Percentiles rank a stretch among this genome's conserved stretches.
Conservation (phyloP, 2,113 vertebrate genomes). For the Erinaceus europaeus region DNA sequence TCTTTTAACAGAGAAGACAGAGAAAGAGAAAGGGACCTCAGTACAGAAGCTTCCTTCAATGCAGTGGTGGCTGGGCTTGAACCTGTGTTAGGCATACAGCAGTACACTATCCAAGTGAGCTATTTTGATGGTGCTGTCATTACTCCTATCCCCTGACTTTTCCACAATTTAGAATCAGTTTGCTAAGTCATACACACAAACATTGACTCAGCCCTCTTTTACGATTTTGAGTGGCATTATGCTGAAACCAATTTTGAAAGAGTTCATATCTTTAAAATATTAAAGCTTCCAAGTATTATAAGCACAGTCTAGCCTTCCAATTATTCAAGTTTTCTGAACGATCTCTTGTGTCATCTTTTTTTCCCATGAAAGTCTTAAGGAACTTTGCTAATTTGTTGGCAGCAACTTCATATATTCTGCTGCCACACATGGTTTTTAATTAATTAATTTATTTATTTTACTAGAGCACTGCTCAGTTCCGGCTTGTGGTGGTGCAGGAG, state of each 20-base stretch:
- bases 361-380: background rate
- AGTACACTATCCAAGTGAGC: too few relatives aligned
- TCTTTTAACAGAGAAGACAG: too few relatives aligned
- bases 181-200: background rate
- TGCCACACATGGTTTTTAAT: too few relatives aligned
- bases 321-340: background rate
- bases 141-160: background rate
- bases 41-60: too few relatives aligned
- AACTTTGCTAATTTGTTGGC: background rate
- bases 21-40: too few relatives aligned
- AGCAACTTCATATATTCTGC: slow-evolving; percentile 1
- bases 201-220: background rate
- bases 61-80: too few relatives aligned
- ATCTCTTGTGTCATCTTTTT: background rate
- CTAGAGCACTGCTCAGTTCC: too few relatives aligned
- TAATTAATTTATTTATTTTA: too few relatives aligned
- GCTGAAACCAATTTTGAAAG: background rate
- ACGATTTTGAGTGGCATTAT: background rate
- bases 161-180: background rate
- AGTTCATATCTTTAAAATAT: slow-evolving; percentile 16
- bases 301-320: background rate
- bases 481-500: too few relatives aligned
- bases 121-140: too few relatives aligned
- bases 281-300: background rate
- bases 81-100: too few relatives aligned